These are phyloP conservation scores for Amblyornis subalaris DNA, from an alignment of 2,113 vertebrate genomes.

Conservation along the genomic window DNA sequence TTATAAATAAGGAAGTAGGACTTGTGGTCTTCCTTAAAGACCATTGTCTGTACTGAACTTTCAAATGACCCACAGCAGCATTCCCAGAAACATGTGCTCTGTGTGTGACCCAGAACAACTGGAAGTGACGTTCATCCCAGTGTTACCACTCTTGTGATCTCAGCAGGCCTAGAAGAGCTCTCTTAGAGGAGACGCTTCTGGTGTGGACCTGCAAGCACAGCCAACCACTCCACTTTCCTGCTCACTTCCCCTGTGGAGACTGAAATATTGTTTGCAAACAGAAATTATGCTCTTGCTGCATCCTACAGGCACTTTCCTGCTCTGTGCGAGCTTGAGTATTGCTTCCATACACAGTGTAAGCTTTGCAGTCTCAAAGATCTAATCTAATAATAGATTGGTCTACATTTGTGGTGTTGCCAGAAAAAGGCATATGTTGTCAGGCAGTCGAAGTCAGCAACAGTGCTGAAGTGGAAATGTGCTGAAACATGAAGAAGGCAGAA, in stretches of 20 bases:
- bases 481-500: constrained; percentile 9
- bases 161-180: neutral
- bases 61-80: neutral
- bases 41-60: neutral
- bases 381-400: constrained; percentile 54
- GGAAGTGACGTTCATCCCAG: rapidly evolving
- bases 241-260: neutral
- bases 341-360: neutral
- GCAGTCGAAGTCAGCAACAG: constrained; percentile 41
- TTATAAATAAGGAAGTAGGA: neutral
- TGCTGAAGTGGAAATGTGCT: constrained; percentile 36
- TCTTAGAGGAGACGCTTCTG: neutral
- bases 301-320: neutral
- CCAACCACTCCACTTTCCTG: neutral
- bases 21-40: neutral
- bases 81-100: neutral
- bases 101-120: rapidly evolving
- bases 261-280: neutral
- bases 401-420: constrained; percentile 48
- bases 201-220: neutral
- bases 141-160: rapidly evolving
- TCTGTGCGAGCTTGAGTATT: neutral
- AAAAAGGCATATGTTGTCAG: constrained; percentile 64
- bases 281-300: neutral
- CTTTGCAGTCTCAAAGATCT: neutral